Evolutionary conservation across 2,113 vertebrate species (phyloP).

Genomic region (Caranx melampygus): DNA sequence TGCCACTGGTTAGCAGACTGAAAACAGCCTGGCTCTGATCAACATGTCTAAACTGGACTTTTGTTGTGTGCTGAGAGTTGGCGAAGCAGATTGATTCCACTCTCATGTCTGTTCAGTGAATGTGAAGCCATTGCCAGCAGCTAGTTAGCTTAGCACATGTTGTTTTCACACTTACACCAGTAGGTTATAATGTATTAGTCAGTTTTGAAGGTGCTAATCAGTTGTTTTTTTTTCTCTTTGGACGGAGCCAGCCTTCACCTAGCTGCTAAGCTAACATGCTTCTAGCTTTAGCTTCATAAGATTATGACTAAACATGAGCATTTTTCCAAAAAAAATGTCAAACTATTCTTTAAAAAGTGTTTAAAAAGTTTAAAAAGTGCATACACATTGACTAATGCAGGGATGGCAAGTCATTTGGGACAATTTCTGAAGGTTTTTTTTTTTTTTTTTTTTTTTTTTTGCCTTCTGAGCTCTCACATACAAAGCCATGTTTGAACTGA

Average conservation of each 20-base stretch:
- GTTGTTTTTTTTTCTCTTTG: too few relatives aligned
- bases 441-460: conserved; percentile 1
- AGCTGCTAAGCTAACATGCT: not conserved
- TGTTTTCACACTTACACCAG: not conserved
- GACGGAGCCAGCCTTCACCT: not conserved
- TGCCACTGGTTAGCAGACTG: not conserved
- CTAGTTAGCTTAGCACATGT: not conserved
- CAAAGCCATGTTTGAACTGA: conserved; percentile 72
- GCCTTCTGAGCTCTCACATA: conserved; percentile 33
- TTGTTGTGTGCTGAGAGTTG: not conserved
- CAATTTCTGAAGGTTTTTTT: not conserved
- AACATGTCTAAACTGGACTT: not conserved
- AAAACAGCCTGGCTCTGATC: too few relatives aligned
- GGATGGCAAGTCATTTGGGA: conserved; percentile 21
- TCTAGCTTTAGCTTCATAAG: not conserved
- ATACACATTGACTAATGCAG: not conserved
- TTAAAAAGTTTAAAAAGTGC: not conserved
- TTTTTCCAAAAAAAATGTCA: not conserved
- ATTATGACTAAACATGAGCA: not conserved
- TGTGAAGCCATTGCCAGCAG: too few relatives aligned
- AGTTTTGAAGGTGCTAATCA: not conserved
- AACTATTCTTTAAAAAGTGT: not conserved
- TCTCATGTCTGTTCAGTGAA: not conserved
- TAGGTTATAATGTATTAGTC: not conserved
- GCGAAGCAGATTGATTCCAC: not conserved